Evolutionary conservation across 2,113 vertebrate genomes (phyloP), one percentile per base, ranked within the genome.

Genomic region (Plecotus auritus): DNA sequence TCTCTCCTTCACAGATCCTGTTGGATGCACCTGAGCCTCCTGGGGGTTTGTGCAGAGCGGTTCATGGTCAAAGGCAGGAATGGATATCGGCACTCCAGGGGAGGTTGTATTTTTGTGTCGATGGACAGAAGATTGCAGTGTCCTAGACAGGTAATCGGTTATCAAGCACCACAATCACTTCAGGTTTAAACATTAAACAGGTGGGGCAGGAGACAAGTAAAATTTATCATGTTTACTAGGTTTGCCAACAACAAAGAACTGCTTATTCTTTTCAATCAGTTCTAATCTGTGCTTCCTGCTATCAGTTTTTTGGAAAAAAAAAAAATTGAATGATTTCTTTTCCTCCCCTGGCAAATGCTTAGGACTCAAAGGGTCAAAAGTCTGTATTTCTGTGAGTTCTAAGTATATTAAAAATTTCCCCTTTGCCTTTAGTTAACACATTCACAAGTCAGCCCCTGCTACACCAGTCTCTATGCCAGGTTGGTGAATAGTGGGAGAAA

Each of bases 61-160:
- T 76, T 97, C 91, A 88, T 84, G 94, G 91, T 95, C 96, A 97
- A 69, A 92, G 61, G 70, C 91, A 95, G 85, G 30, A 78, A 93
- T 90, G 69, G 67, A 64, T 95, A 95, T 85, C 1, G 6, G 91
- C 94, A 91, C 89, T 94, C 84, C 51, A 76, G 92, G 72, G 61
- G 18, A 97, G 83, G 83, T 70, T 96, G 61, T 84, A 88, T 86
- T 95, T 97, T 96, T 86, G 73, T 96, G 95, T 96, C 90, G 20
- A 91, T 88, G 96, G 85, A 96, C 77, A 88, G 90, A 90, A 89
- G 67, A 97, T 90, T 96, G 77, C 78, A 85, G 49, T 86, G 85
- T 91, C 45, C 64, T 86, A 49, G 92, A 90, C 93, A 92, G 82
- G 95, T 93, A 94, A 96, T 97, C 88, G 80, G 83, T 93, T 94